A percentile compares a stretch with the other conserved stretches of the same genome.
These are phyloP conservation scores for Rhodinocichla rosea DNA, from an alignment of 2,113 vertebrate genomes.

Conservation along the genomic window DNA sequence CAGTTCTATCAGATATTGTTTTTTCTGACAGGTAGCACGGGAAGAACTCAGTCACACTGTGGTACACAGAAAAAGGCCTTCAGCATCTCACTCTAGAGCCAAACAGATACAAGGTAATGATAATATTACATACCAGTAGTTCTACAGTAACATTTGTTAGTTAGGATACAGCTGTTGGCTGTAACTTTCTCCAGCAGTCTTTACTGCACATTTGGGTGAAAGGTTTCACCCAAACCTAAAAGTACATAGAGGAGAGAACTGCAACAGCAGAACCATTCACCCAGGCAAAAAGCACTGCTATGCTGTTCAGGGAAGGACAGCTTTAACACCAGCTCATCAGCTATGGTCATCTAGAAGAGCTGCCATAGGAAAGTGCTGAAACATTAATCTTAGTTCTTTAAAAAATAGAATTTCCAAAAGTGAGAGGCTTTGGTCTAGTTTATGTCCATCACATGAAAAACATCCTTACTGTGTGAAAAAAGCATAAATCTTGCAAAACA, in stretches of 20 bases:
- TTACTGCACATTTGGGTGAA: neutral
- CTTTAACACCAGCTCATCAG: neutral
- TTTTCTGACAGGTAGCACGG: constrained; percentile 60
- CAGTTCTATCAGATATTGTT: neutral
- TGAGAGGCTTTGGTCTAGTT: neutral
- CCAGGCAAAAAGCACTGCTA: neutral
- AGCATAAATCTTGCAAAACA: neutral
- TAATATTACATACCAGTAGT: neutral
- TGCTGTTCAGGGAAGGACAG: neutral
- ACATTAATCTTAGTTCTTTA: neutral
- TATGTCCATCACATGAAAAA: neutral
- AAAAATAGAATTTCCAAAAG: neutral
- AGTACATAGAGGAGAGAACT: neutral
- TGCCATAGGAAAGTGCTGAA: neutral
- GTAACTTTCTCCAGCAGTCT: neutral
- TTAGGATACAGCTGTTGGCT: neutral
- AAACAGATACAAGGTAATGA: constrained; percentile 54
- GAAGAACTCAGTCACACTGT: constrained; percentile 71
- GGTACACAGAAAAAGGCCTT: constrained; percentile 25
- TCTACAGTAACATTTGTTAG: neutral
- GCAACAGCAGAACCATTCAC: neutral
- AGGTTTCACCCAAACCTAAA: neutral
- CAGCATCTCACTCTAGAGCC: neutral
- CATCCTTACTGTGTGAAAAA: neutral
- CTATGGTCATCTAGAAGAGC: neutral